Evolutionary conservation across 2,113 vertebrate species (phyloP), one percentile per base, ranked within the genome.

Genomic region (Cyanocitta stelleri): DNA sequence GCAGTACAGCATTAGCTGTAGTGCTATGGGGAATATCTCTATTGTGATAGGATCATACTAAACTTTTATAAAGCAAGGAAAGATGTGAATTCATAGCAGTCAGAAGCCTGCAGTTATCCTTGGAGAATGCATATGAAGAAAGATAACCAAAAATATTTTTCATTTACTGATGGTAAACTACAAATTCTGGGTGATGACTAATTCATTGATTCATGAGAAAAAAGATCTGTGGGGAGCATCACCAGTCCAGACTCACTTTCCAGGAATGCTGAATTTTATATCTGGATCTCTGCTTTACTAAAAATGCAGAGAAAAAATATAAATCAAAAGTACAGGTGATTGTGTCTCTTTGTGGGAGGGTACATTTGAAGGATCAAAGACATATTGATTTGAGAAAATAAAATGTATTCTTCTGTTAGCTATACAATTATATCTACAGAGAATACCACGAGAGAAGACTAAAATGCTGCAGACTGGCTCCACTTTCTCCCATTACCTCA

Each of bases 31-130:
- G 29, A 72, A 12, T 15, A 72, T 37, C 62, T 55, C 41, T 6
- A 64, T 22, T 0, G 1, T n/a, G 15, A 16, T 12, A 48, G 48
- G 20, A 54, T 7, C 27, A 27, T 6, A 63, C 0, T 7, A 43
- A 75, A 59, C 26, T 16, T 33, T 33, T 63, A 56, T 54, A 85
- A 67, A 88, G 41, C 20, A 82, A 83, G 63, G 30, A 59, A 82
- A 75, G 32, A 62, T 35, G 11, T 19, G 7, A 52, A 29, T 67
- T 81, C 35, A 18, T 24, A 6, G 19, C n/a, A 90, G 27, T 19
- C 13, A 33, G 23, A 68, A 37, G 51, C 30, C 26, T 16, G 35
- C 22, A 61, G 8, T 74, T 61, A 75, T 16, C 29, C 27, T 52
- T 29, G 16, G 32, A 68, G 39, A 93, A 82, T 29, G 16, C 13